Base-by-base conservation (phyloP, 2,113 vertebrate species). In the Speoplatyrhinus poulsoni region DNA sequence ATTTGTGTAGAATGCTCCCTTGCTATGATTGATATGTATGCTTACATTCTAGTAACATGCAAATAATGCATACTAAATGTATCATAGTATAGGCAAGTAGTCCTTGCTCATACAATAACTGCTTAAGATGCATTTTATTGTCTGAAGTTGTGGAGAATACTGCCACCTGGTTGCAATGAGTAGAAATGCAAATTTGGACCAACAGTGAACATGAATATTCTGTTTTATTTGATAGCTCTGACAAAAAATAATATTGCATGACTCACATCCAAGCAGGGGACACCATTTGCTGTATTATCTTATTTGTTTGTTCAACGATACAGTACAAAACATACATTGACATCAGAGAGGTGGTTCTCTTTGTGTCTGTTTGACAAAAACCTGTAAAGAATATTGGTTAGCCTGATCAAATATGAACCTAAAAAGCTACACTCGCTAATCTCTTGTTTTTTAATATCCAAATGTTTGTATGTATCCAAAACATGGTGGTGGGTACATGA, bases 81-180 rank as follows among this genome's bases (percentile, higher is more conserved):
- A 41, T 5, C 36, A 41, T 41, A 41, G 36, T 41, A 41, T 41
- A 41, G 36, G 36, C 36, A 41, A 41, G 17, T 67, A 71, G 60
- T 75, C 3, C 70, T 56, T 62, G 72, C 70, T 71, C 71, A 63
- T 54, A 72, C 36, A 41, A 8, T 41, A 7, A 63, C 13, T 65
- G 65, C 69, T 54, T n/a, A 17, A 26, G 60, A 82, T 64, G 76
- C 67, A 48, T 61, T 68, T 74, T 71, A 19, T 67, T 19, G 50
- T 65, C 15, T 19, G 19, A 50, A 67, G 57, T 69, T 68, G 87
- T 87, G 74, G 89, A 84, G 82, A 91, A 92, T 82, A 88, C 85
- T 90, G 89, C 86, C 90, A 92, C 86, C 90, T 92, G 84, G 79
- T 58, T 46, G 9, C 66, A 67, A 77, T 47, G 56, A 53, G 58